A percentile compares a stretch with the other conserved stretches of the same genome.
phyloP scores from a whole-genome alignment of 2,888 invertebrate genomes.

The Drosophila anceps region DNA sequence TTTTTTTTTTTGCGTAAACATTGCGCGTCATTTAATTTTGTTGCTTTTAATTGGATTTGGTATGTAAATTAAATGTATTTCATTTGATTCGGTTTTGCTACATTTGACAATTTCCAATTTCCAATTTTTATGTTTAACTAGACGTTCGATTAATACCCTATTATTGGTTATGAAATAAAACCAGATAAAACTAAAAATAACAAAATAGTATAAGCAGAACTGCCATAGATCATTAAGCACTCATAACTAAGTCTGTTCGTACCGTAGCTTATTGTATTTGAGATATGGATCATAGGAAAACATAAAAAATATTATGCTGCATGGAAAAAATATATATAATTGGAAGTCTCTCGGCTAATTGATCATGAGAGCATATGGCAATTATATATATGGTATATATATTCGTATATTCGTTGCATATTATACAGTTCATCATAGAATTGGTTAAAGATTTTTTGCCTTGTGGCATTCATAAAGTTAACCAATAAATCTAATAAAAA shows the following conservation, averaged over 20 bases:
- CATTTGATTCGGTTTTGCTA: constrained; percentile 37
- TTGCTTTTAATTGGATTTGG: constrained; percentile 66
- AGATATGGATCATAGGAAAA: too few species aligned
- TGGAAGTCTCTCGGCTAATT: too few species aligned
- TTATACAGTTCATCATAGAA: constrained; percentile 3
- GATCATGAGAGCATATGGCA: not conserved
- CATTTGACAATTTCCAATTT: constrained; percentile 40
- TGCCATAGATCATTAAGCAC: not conserved
- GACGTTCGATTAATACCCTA: not conserved
- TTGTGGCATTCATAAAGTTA: constrained; percentile 36
- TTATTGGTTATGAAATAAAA: too few species aligned
- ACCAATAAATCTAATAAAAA: constrained; percentile 62
- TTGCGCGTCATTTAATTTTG: constrained; percentile 51
- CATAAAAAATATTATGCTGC: too few species aligned
- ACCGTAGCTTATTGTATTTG: too few species aligned
- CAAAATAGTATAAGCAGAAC: not conserved
- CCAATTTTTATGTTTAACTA: constrained; percentile 10
- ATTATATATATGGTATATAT: not conserved
- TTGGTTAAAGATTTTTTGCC: constrained; percentile 3
- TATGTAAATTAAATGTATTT: constrained; percentile 58
- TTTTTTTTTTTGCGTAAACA: constrained; percentile 14
- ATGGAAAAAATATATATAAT: too few species aligned
- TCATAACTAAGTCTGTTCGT: too few species aligned
- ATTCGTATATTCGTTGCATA: constrained; percentile 3
- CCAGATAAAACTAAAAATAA: not conserved